Base-by-base conservation (phyloP, 2,113 vertebrate species). In the Nyctibius bracteatus region DNA sequence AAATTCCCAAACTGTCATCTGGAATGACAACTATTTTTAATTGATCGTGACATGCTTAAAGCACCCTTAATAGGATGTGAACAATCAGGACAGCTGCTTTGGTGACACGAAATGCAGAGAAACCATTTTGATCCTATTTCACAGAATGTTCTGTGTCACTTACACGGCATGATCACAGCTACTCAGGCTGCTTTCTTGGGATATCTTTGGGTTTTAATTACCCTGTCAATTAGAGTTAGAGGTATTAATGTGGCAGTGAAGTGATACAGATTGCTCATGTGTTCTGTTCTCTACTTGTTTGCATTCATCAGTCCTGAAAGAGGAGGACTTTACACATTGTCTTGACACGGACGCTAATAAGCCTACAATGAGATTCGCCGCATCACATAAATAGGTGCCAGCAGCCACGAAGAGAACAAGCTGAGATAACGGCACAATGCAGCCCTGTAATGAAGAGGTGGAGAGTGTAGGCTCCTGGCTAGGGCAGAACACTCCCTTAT, bases 141-240 rank as follows among this genome's bases (percentile, higher is more conserved):
- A 71, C 61, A 81, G 71, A 71, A 85, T 33, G 55, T 84, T 94
- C 51, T 86, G 6, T 85, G 79, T 95, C n/a, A 43, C 57, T 86
- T 90, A 81, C 41, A 81, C 1, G 14, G 71, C 47, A 23, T 33
- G 31, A 92, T 80, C 51, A 25, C 81, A 94, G 75, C 67, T 79
- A 86, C 30, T 35, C 57, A 92, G 74, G 39, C 65, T 74, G 86
- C 72, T 90, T 94, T 90, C 85, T 52, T 84, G 85, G 81, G 66
- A 88, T 96, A 84, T 82, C 72, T 88, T 83, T 73, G 81, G 73
- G n/a, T 19, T 86, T 91, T 94, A 96, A 96, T 97, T 96, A 92
- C 77, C 72, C 87, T 95, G 94, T 95, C 95, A 97, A 95, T 90
- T 97, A 94, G 61, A 96, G 82, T 96, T 86, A 96, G 84, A 66